Base-by-base conservation (phyloP, 2,797 vertebrate species). In the Holocentrus rufus region DNA sequence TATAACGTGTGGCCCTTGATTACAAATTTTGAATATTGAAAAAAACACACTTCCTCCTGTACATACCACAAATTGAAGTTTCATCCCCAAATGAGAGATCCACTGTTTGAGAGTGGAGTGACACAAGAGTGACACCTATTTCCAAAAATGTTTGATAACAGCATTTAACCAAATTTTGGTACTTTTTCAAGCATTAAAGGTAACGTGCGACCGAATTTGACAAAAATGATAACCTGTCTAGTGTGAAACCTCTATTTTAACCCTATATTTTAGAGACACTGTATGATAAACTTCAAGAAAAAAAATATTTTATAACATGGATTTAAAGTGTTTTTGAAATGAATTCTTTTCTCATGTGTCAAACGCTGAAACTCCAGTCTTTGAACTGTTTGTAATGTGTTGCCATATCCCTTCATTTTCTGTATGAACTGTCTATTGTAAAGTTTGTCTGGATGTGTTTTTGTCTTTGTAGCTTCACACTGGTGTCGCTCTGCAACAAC, bases 361-460 rank as follows among this genome's bases (percentile, higher is more conserved):
- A 64, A 44, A 74, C 80, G 77, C 66, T 67, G 71, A 84, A 76
- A 77, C 69, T 23, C 47, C 0, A 72, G 69, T 84, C 65, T 81
- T 50, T 78, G 49, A 83, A 83, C 79, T 83, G 78, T 84, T 53
- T 87, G 80, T 85, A 72, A 77, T 17, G 63, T 85, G 81, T 88
- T 31, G 83, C 81, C 86, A 85, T 83, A 46, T 69, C 86, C 72
- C 68, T 64, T 90, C 81, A 82, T 88, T 81, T 17, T 90, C 86
- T 91, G 80, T 90, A 81, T 67, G 72, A 88, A 82, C 77, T 83
- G 83, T 89, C 60, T 75, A 74, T 78, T 85, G 84, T 86, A 57
- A 77, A 64, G 67, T 81, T 76, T 75, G 90, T 92, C 83, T 83
- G 78, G 61, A 74, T 84, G 84, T 87, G 75, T 85, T 84, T 54